phyloP scores from a whole-genome alignment of 2,888 invertebrate species.

The Dryocosmus kuriphilus region DNA sequence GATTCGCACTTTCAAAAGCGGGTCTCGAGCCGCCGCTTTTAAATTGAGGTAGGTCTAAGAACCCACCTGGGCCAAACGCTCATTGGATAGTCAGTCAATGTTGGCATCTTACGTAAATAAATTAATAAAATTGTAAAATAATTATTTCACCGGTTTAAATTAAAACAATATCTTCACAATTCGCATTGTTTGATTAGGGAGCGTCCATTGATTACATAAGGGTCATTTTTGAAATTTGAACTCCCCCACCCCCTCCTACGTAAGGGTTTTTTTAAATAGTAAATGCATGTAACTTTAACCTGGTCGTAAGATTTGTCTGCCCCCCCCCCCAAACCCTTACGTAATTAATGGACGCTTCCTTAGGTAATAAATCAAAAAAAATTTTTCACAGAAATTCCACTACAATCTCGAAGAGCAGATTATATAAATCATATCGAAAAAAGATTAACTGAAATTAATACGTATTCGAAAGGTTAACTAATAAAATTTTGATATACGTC shows the following conservation, averaged over 20 bases:
- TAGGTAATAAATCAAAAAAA: background rate
- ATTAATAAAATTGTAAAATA: background rate
- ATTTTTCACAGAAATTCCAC: background rate
- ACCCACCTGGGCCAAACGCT: constrained; percentile 21
- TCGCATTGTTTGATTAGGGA: background rate
- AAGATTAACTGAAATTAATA: background rate
- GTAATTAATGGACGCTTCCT: too few relatives aligned
- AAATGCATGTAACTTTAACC: too few relatives aligned
- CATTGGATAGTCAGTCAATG: constrained; percentile 22
- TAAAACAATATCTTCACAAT: background rate
- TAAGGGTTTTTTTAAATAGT: too few relatives aligned
- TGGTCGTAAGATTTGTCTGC: too few relatives aligned
- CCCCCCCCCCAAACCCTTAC: too few relatives aligned
- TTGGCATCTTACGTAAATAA: background rate
- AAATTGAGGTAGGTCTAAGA: constrained; percentile 11
- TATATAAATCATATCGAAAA: background rate
- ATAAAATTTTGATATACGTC: background rate
- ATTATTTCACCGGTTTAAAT: background rate
- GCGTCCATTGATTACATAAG: too few relatives aligned
- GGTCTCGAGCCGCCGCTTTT: constrained; percentile 2
- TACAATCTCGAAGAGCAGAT: constrained; percentile 1
- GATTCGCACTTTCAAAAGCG: constrained; percentile 7
- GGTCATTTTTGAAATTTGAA: too few relatives aligned
- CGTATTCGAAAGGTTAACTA: background rate
- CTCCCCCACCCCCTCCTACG: too few relatives aligned